Evolutionary conservation across 2,888 invertebrate genomes (phyloP), one percentile per base, ranked within the genome.

Genomic region (Acanthopleura granulata): DNA sequence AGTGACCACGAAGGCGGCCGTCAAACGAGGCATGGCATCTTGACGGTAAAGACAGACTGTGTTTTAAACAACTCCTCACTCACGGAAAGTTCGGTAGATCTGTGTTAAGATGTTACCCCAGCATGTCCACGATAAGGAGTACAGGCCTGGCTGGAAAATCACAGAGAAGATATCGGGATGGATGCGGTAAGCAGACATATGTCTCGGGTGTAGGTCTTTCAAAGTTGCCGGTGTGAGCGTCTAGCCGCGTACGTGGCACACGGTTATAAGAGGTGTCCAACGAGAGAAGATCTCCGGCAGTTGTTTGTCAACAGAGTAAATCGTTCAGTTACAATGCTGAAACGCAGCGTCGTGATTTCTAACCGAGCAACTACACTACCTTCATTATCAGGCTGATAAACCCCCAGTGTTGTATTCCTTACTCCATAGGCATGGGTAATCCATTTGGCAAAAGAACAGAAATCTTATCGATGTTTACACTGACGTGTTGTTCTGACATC

Each of bases 131-230:
- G 91, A 91, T 76, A 88, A 88, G 73, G 87, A 87, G 72, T 89
- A 89, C 78, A 86, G 86, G 74, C 85, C 86, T 29, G 86, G 88
- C 69, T 86, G 85, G 81, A 84, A 86, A 66, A 72, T 91, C 29
- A 86, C 84, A 81, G 89, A 91, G 77, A 89, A 88, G 78, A 73
- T 90, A 11, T 79, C 85, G 71, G 91, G 90, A 83, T 91, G 90
- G 90, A 79, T 91, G 79, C 86, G 91, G 91, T 91, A 86, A 81
- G 81, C 40, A 16, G 57, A 27, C 66, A 66, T 66, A 66, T 66
- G 66, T 27, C 16, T n/a, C 57, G n/a, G 18, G 12, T 3, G 6
- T n/a, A 61, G 1, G 16, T 25, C 25, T 70, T 62, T 72, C 74
- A 75, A 72, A 62, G 62, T 69, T 40, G 16, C 69, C 69, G 69